Conservation (phyloP, 2,797 vertebrate genomes). For the Smutsia temminckii region DNA sequence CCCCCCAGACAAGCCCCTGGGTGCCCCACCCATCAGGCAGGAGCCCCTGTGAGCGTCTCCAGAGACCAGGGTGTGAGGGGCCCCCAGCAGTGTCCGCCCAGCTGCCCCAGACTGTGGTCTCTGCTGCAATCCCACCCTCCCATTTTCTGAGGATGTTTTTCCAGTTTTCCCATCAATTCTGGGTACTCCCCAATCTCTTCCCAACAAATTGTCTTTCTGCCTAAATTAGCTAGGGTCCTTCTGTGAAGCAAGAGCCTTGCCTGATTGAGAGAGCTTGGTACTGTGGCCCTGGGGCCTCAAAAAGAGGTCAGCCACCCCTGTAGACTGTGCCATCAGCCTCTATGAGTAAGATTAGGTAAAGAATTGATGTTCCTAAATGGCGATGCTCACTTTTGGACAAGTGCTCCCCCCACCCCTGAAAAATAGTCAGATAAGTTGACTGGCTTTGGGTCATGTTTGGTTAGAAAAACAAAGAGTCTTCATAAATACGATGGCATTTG, state of each 20-base stretch:
- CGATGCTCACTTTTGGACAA: not conserved
- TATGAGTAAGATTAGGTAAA: not conserved
- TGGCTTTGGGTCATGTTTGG: not conserved
- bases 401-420: not conserved
- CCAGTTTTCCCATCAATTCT: not conserved
- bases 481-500: not conserved
- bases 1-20: not conserved
- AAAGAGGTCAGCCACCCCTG: rapidly evolving
- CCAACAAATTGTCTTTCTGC: not conserved
- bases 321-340: too few species aligned
- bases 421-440: not conserved
- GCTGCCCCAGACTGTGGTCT: too few species aligned
- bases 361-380: not conserved
- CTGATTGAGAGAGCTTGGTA: not conserved
- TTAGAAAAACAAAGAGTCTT: not conserved
- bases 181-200: not conserved
- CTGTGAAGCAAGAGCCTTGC: not conserved
- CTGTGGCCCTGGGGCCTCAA: not conserved
- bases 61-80: not conserved
- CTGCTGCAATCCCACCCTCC: too few species aligned
- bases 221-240: not conserved
- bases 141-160: not conserved
- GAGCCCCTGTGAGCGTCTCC: not conserved
- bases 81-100: too few species aligned
- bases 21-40: not conserved